Evolutionary conservation across 1,140 invertebrate species (phyloP).

Genomic region (Lordiphosa stackelbergi): DNA sequence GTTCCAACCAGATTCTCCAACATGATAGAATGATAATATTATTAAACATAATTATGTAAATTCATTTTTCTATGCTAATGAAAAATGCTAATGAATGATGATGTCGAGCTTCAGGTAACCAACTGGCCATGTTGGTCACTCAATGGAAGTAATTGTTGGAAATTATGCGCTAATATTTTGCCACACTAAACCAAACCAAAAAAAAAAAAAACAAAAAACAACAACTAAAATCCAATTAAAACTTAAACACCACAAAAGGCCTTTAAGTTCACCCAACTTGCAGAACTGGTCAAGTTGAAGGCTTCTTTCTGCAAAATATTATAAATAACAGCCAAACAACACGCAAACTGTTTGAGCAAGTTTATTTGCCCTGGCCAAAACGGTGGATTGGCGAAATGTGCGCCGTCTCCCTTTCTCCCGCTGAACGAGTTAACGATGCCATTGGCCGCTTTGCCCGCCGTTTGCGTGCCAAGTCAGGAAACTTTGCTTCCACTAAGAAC

Average conservation of each 20-base stretch:
- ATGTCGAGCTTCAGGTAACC: too few relatives aligned
- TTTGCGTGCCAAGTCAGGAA: slow-evolving; percentile 49
- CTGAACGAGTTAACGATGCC: slow-evolving; percentile 58
- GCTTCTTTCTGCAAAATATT: slow-evolving; percentile 32
- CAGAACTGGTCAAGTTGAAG: slow-evolving; percentile 56
- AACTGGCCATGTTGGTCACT: slow-evolving; percentile 23
- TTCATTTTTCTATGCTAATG: too few relatives aligned
- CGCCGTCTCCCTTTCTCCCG: not conserved
- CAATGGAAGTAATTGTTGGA: slow-evolving; percentile 52
- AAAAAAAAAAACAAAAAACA: slow-evolving; percentile 18
- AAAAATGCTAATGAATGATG: not conserved
- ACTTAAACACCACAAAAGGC: slow-evolving; percentile 51
- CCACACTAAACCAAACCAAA: slow-evolving; percentile 27
- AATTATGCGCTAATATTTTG: slow-evolving; percentile 60
- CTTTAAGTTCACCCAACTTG: not conserved
- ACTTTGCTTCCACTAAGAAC: slow-evolving; percentile 36
- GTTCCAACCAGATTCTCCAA: too few relatives aligned
- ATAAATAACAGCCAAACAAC: slow-evolving; percentile 67
- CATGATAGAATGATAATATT: too few relatives aligned
- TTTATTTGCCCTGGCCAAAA: slow-evolving; percentile 30
- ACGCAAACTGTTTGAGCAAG: slow-evolving; percentile 57
- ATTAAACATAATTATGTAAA: too few relatives aligned
- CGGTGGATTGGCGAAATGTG: too few relatives aligned
- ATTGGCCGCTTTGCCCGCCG: slow-evolving; percentile 30
- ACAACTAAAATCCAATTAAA: slow-evolving; percentile 67